phyloP scores from a whole-genome alignment of 2,888 invertebrate species.

The Megastigmus dorsalis region DNA sequence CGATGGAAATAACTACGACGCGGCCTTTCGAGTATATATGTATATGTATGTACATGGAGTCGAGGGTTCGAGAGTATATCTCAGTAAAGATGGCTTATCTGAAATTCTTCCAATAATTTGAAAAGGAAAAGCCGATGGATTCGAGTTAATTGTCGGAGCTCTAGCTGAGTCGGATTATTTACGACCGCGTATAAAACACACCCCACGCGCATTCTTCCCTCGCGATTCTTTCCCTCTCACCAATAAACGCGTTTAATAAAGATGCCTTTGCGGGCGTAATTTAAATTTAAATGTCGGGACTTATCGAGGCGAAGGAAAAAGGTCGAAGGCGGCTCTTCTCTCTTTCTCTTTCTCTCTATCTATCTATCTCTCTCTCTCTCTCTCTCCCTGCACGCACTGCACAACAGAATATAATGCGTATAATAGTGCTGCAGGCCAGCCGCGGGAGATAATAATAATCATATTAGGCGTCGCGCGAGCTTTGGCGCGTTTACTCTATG shows the following conservation, averaged over 20 bases:
- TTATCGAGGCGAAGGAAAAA: neutral
- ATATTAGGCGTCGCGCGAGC: neutral
- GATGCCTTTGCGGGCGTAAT: neutral
- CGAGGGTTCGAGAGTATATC: neutral
- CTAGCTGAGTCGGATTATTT: too few species aligned
- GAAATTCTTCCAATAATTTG: slow-evolving; percentile 3
- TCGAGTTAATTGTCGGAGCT: slow-evolving; percentile 18
- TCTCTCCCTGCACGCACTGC: too few species aligned
- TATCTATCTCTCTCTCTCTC: too few species aligned
- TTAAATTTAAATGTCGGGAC: slow-evolving; percentile 16
- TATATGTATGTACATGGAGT: too few species aligned
- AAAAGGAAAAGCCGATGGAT: slow-evolving; percentile 6
- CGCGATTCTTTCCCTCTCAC: neutral
- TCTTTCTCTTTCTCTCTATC: too few species aligned
- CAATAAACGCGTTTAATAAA: neutral
- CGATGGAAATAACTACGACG: neutral
- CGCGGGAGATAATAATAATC: slow-evolving; percentile 22
- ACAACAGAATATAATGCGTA: too few species aligned
- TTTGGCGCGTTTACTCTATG: too few species aligned
- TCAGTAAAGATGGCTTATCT: slow-evolving; percentile 27
- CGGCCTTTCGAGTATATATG: too few species aligned
- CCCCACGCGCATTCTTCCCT: neutral
- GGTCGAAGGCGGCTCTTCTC: too few species aligned
- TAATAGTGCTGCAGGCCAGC: neutral
- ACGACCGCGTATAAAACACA: neutral